These are phyloP conservation scores for Dione vanillae DNA, from an alignment of 2,888 invertebrate species.

Conservation along the genomic window DNA sequence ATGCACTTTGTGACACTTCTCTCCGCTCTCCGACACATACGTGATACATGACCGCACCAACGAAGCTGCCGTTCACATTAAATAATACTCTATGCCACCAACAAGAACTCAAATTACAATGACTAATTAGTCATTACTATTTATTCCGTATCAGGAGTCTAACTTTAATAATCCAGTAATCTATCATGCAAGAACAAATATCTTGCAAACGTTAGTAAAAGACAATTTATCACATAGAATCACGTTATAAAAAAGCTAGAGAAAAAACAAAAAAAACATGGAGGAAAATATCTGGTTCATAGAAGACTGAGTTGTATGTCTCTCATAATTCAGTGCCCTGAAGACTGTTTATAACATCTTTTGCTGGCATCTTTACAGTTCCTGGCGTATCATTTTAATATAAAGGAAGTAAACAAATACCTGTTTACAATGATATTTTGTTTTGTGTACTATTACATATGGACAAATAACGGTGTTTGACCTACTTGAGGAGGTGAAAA, in stretches of 20 bases:
- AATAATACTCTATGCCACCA: not conserved
- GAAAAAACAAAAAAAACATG: constrained; percentile 19
- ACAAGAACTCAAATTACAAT: too few relatives aligned
- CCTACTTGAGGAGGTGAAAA: not conserved
- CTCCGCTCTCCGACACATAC: too few relatives aligned
- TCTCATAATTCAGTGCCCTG: constrained; percentile 15
- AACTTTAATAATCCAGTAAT: too few relatives aligned
- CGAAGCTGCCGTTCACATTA: not conserved
- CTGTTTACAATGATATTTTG: not conserved
- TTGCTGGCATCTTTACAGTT: too few relatives aligned
- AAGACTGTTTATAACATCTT: constrained; percentile 19
- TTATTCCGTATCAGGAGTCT: too few relatives aligned
- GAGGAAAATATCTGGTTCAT: constrained; percentile 15
- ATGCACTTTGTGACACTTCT: not conserved
- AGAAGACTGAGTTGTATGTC: constrained; percentile 24
- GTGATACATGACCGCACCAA: not conserved
- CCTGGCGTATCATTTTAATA: constrained; percentile 5
- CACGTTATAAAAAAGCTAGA: constrained; percentile 15
- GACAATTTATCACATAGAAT: not conserved
- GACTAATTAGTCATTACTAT: too few relatives aligned
- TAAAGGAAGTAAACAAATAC: not conserved
- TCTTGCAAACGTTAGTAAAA: constrained; percentile 1
- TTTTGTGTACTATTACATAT: not conserved
- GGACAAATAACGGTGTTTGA: not conserved
- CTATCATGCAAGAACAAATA: not conserved